Conservation (phyloP, 1,140 invertebrate genomes). For the Himalopsyche phryganea region DNA sequence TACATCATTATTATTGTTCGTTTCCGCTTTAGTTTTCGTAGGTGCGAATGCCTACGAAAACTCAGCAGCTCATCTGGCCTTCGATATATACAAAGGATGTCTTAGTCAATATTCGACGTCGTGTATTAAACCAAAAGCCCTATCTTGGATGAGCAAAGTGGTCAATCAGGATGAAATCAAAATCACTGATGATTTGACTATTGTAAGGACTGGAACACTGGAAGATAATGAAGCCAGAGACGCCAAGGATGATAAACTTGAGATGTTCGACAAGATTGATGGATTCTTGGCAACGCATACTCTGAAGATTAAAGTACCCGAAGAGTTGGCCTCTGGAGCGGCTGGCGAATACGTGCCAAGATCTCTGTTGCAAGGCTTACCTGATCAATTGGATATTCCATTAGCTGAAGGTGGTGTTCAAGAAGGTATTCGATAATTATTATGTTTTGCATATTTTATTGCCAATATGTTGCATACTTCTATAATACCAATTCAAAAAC, state of each 20-base stretch:
- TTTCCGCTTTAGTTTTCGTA: constrained; percentile 7
- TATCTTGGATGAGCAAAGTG: constrained; percentile 67
- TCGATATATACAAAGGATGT: constrained; percentile 62
- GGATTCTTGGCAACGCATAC: constrained; percentile 62
- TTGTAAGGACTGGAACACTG: constrained; percentile 58
- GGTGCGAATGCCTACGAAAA: constrained; percentile 24
- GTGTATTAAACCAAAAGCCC: constrained; percentile 73
- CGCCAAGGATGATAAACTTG: constrained; percentile 43
- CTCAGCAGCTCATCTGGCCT: constrained; percentile 57
- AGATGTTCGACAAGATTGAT: constrained; percentile 62
- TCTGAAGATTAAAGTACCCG: constrained; percentile 60
- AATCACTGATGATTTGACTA: constrained; percentile 68
- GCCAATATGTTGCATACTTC: no score
- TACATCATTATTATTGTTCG: neutral
- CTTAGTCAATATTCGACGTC: constrained; percentile 60
- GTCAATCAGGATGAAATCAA: constrained; percentile 64
- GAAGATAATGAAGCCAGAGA: constrained; percentile 45
- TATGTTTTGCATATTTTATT: no score
- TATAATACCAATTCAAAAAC: no score
- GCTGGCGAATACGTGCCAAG: constrained; percentile 61
- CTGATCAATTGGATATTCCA: constrained; percentile 64
- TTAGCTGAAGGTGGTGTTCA: constrained; percentile 57
- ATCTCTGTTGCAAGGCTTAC: constrained; percentile 62
- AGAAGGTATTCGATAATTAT: constrained; percentile 61
- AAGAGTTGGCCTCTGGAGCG: constrained; percentile 54